Conservation (phyloP, 2,113 vertebrate species). For the Oryzias curvinotus region DNA sequence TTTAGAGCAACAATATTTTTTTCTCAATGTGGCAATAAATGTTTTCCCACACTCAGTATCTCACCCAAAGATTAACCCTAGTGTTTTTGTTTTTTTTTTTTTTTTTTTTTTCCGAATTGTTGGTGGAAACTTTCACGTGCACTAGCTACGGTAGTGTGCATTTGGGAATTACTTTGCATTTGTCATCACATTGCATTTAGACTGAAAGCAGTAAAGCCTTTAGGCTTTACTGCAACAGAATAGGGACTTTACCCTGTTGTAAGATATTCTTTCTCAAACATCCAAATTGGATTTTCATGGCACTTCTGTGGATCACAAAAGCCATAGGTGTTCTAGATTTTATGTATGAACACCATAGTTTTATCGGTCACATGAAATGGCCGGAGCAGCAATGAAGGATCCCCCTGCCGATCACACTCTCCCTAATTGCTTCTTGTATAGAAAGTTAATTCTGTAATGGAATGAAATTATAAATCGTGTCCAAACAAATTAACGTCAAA, state of each 20-base stretch:
- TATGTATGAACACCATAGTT: slow-evolving; percentile 52
- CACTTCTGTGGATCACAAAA: slow-evolving; percentile 36
- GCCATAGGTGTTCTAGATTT: slow-evolving; percentile 47
- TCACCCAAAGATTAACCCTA: not conserved
- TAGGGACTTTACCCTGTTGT: slow-evolving; percentile 36
- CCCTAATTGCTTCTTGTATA: slow-evolving; percentile 60
- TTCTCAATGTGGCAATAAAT: too few relatives aligned
- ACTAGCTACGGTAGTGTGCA: slow-evolving; percentile 9
- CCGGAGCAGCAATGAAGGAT: slow-evolving; percentile 16
- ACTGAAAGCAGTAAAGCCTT: slow-evolving; percentile 30
- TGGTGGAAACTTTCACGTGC: not conserved
- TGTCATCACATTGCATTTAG: slow-evolving; percentile 21
- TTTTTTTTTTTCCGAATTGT: not conserved
- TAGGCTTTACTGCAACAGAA: too few relatives aligned
- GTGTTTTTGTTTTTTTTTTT: not conserved
- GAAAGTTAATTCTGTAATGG: slow-evolving; percentile 71
- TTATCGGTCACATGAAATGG: slow-evolving; percentile 55
- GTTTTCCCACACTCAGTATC: not conserved
- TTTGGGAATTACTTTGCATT: slow-evolving; percentile 14
- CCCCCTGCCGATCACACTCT: slow-evolving; percentile 37
- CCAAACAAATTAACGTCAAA: slow-evolving; percentile 79
- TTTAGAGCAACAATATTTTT: too few relatives aligned
- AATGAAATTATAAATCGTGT: slow-evolving; percentile 79
- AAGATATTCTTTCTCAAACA: slow-evolving; percentile 42
- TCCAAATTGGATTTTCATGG: slow-evolving; percentile 58